These are phyloP conservation scores for Papilio polyxenes DNA, from an alignment of 1,140 invertebrate species.

Conservation along the genomic window DNA sequence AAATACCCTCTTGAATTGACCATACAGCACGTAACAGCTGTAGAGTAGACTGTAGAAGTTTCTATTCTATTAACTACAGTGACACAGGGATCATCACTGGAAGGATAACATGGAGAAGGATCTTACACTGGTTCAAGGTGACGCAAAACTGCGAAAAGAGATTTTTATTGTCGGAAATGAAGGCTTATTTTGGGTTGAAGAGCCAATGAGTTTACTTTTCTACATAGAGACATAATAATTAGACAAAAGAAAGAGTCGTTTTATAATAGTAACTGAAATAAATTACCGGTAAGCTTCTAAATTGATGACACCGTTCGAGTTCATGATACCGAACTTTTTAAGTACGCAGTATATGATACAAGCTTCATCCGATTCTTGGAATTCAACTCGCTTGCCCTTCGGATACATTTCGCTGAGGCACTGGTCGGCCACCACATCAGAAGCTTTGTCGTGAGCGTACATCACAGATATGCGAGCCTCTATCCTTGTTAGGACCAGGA, in stretches of 20 bases:
- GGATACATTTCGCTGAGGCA: slow-evolving; percentile 71
- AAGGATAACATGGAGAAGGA: too few species aligned
- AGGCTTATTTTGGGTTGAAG: too few species aligned
- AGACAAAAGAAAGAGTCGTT: too few species aligned
- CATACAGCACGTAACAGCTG: background rate
- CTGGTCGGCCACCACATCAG: slow-evolving; percentile 63
- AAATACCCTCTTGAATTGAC: too few species aligned
- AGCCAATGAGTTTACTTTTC: too few species aligned
- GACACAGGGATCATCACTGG: too few species aligned
- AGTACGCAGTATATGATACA: slow-evolving; percentile 73
- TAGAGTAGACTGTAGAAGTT: background rate
- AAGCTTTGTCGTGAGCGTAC: slow-evolving; percentile 71
- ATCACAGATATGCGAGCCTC: slow-evolving; percentile 68
- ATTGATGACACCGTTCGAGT: slow-evolving; percentile 61
- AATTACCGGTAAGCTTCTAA: slow-evolving; percentile 64
- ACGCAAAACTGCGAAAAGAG: too few species aligned
- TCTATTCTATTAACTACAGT: background rate
- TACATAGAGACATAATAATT: too few species aligned
- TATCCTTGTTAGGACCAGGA: slow-evolving; percentile 43
- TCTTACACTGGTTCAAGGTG: too few species aligned
- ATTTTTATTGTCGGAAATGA: too few species aligned
- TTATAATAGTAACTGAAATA: background rate
- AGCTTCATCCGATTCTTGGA: slow-evolving; percentile 69
- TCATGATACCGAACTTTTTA: slow-evolving; percentile 72
- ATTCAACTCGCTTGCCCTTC: slow-evolving; percentile 53